Evolutionary conservation across 2,888 invertebrate genomes (phyloP), one percentile per base, ranked within the genome.

Genomic region (Mimas tiliae): DNA sequence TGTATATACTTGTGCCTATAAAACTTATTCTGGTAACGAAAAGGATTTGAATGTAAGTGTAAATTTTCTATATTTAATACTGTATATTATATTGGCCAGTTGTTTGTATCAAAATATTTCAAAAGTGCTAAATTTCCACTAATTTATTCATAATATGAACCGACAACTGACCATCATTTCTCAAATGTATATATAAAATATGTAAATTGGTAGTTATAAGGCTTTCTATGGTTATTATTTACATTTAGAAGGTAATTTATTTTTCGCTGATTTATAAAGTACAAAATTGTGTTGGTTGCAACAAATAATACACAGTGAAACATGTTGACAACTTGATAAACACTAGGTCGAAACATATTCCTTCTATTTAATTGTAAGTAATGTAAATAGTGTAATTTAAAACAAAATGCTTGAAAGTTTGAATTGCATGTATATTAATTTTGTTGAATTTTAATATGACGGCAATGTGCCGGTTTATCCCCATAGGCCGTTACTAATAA

Each of bases 1-100:
- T 65, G 67, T 67, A 67, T 51, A 67, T 62, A 51, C 12, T 45
- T 12, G 63, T 64, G 53, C 45, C 64, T 55, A 34, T 47, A 52
- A 51, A 9, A 65, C 51, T 21, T 58, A 42, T 48, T 16, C 16
- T 47, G 33, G n/a, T 33, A 63, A 50, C 34, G n/a, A 48, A 55
- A 48, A 33, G 45, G 64, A 48, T 65, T 55, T 58, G 38, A 65
- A 58, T 19, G 0, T 58, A 58, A 58, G 58, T 58, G 58, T 58
- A 58, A 58, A 58, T 58, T 58, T 58, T 58, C 42, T 58, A 58
- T 58, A 42, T 19, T 34, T 38, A 38, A 53, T 27, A 52, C 3
- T 55, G 55, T 58, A 58, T 12, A n/a, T n/a, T n/a, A 55, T 55
- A 55, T 38, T 12, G 42, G 42, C 7, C 58, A 58, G 58, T 58